phyloP scores from a whole-genome alignment of 2,797 vertebrate species.

The Semaprochilodus insignis region DNA sequence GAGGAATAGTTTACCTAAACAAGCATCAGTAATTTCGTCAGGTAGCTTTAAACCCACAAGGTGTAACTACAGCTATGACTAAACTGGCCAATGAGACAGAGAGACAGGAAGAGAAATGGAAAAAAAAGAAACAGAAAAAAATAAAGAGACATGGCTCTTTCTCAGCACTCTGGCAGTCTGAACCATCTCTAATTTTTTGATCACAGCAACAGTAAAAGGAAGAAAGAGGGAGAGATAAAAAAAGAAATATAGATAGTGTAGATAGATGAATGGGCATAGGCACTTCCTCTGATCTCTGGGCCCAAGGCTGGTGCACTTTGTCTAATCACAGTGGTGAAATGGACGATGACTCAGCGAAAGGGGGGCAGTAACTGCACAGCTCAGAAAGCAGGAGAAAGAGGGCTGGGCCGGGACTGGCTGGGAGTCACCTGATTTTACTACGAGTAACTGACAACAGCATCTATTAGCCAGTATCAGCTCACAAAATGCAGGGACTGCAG shows the following conservation, averaged over 20 bases:
- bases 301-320: conserved; percentile 54
- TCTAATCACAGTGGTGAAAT: conserved; percentile 54
- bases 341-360: conserved; percentile 54
- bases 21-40: neutral
- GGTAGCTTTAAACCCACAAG: neutral
- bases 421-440: conserved; percentile 36
- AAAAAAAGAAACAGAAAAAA: neutral
- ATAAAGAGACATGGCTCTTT: neutral
- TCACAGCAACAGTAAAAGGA: conserved; percentile 26
- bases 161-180: neutral
- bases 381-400: conserved; percentile 27
- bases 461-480: conserved; percentile 36
- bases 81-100: neutral
- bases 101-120: neutral
- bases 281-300: conserved; percentile 45
- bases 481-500: neutral
- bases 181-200: conserved; percentile 13
- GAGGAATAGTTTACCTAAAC: no score
- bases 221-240: conserved; percentile 16
- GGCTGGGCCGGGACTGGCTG: conserved; percentile 4
- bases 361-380: conserved; percentile 31
- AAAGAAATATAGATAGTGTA: conserved; percentile 19
- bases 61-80: neutral
- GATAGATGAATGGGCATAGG: conserved; percentile 45
- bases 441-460: conserved; percentile 27